Conservation (phyloP, 2,797 vertebrate species). For the Tympanoctomys barrerae region DNA sequence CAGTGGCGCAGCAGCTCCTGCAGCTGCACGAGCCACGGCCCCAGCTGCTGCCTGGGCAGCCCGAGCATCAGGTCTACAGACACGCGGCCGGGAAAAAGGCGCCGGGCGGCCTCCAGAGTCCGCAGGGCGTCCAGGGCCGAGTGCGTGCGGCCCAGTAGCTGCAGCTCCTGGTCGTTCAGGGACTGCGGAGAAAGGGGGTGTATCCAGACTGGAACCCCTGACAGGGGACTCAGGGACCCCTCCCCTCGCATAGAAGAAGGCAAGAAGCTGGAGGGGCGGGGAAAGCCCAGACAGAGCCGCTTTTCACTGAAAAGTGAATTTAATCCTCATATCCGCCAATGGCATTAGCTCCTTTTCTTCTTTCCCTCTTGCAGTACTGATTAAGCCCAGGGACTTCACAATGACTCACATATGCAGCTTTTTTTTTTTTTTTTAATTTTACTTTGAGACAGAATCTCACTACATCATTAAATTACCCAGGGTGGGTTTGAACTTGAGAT, state of each 20-base stretch:
- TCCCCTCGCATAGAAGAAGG: not conserved
- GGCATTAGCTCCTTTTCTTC: not conserved
- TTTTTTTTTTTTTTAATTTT: not conserved
- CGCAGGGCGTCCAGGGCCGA: slow-evolving; percentile 88
- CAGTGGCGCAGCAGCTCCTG: slow-evolving; percentile 87
- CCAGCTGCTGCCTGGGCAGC: slow-evolving; percentile 90
- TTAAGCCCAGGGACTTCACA: not conserved
- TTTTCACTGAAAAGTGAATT: not conserved
- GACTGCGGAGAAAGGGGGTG: slow-evolving; percentile 87
- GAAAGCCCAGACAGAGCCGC: not conserved
- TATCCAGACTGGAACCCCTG: not conserved
- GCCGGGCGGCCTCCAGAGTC: slow-evolving; percentile 89
- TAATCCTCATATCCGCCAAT: not conserved
- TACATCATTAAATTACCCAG: not conserved
- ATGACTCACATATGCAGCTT: not conserved
- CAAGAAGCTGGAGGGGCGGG: rapidly evolving
- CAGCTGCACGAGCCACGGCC: slow-evolving; percentile 90
- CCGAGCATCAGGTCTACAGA: slow-evolving; percentile 96
- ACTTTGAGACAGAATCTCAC: not conserved
- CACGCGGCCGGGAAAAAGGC: slow-evolving; percentile 92
- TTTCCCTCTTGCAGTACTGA: not conserved
- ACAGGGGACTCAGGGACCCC: not conserved
- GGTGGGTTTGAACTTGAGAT: not conserved
- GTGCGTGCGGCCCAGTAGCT: slow-evolving; percentile 94
- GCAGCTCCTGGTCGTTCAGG: slow-evolving; percentile 90